These are phyloP conservation scores for Arenicola marina DNA, from an alignment of 2,888 invertebrate species.

Conservation along the genomic window DNA sequence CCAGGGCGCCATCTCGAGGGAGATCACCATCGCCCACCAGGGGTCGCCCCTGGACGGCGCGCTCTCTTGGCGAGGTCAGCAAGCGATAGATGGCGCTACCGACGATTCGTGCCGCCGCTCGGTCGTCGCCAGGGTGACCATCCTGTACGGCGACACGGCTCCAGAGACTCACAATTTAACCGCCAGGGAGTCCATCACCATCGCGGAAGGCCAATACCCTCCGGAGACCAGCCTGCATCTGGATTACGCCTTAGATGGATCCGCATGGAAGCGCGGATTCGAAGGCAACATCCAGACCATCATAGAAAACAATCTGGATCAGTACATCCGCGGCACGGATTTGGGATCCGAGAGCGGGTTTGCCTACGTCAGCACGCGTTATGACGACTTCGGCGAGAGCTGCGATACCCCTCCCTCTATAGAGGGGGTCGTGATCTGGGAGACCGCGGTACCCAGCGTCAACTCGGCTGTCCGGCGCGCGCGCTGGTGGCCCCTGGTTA, in stretches of 20 bases:
- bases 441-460: too few species aligned
- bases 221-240: not conserved
- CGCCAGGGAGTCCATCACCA: too few species aligned
- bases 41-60: not conserved
- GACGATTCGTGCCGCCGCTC: too few species aligned
- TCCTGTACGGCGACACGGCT: too few species aligned
- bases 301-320: not conserved
- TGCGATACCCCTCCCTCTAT: not conserved
- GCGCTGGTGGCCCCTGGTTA: too few species aligned
- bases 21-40: not conserved
- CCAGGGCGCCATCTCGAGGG: not conserved
- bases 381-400: not conserved
- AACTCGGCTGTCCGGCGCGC: too few species aligned
- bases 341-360: not conserved
- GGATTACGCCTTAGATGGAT: not conserved
- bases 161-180: too few species aligned
- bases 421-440: too few species aligned
- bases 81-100: not conserved
- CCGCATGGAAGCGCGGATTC: not conserved
- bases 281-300: not conserved
- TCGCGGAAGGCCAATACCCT: slow-evolving; percentile 2
- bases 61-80: not conserved
- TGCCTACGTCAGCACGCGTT: not conserved
- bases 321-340: not conserved
- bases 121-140: too few species aligned